Evolutionary conservation across 2,113 vertebrate species (phyloP), one percentile per base, ranked within the genome.

Genomic region (Acrocephalus arundinaceus): DNA sequence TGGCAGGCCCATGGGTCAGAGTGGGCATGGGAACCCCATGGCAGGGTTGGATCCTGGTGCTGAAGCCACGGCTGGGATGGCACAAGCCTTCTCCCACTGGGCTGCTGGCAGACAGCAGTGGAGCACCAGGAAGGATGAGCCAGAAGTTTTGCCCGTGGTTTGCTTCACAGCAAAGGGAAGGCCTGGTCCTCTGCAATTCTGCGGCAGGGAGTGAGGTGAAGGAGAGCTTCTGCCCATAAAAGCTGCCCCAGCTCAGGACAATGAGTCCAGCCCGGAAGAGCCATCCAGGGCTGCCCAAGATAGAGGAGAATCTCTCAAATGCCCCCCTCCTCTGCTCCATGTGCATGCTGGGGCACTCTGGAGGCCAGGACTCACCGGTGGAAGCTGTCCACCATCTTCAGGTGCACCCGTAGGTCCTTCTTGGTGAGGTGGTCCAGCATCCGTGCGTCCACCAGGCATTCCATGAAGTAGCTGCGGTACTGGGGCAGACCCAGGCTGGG

Each of bases 371-470:
- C 98, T 97, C 94, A 99, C 99, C 99, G 98, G 90, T 99, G 99
- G 95, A 99, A 99, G 96, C 99, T 99, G 98, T 99, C 99, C 90
- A 99, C 99, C 99, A 99, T 99, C 97, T 99, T 99, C 79, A 99
- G 98, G 92, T 99, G 99, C 86, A 98, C 98, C 58, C 99, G 98
- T 78, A 99, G 98, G 94, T 99, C 99, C 95, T 99, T 99, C 98
- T 99, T 99, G 96, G 99, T 99, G 83, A 99, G 98, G 96, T 99
- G 99, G 93, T 99, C 99, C 89, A 99, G 97, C 99, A 99, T 99
- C 48, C 99, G 98, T 0, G 99, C 99, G 4, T 99, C 99, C 61
- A 99, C 99, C 80, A 99, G 98, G 97, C 99, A 99, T 90, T 99
- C 99, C 99, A 99, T 99, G 97, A 99, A 99, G 97, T 99, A 99